These are phyloP conservation scores for Holocentrus rufus DNA, from an alignment of 2,797 vertebrate genomes.

Conservation along the genomic window DNA sequence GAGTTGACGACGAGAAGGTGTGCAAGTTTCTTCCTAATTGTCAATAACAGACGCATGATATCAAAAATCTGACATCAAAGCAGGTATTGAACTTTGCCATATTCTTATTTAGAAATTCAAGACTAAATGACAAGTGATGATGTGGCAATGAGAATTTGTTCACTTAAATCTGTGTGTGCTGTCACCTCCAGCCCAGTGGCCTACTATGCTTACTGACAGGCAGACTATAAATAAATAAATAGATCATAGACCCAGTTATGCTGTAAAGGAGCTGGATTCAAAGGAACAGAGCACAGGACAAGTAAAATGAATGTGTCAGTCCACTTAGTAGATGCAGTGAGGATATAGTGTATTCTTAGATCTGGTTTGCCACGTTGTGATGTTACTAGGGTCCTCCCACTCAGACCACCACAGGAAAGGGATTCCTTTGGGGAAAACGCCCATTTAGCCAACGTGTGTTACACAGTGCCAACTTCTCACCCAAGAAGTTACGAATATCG, in stretches of 20 bases:
- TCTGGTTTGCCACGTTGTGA: constrained; percentile 82
- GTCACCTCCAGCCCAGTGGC: not conserved
- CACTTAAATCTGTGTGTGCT: not conserved
- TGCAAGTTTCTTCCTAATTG: no score
- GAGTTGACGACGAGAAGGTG: no score
- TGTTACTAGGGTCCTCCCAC: constrained; percentile 77
- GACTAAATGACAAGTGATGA: not conserved
- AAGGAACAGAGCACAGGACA: not conserved
- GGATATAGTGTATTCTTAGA: constrained; percentile 67
- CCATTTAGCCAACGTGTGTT: constrained; percentile 54
- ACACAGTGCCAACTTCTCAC: constrained; percentile 62
- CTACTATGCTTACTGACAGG: no score
- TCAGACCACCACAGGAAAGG: constrained; percentile 51
- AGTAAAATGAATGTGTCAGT: no score
- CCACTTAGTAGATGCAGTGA: constrained; percentile 18
- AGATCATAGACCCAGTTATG: constrained; percentile 13
- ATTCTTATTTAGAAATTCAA: not conserved
- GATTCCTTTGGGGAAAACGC: constrained; percentile 31
- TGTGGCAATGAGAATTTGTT: not conserved
- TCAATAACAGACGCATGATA: not conserved
- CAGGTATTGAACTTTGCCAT: not conserved
- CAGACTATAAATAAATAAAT: not conserved
- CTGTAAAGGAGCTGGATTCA: constrained; percentile 18
- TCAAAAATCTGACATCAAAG: not conserved
- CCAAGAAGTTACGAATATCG: not conserved